Conservation (phyloP, 2,888 invertebrate genomes). For the Poecilus cupreus region DNA sequence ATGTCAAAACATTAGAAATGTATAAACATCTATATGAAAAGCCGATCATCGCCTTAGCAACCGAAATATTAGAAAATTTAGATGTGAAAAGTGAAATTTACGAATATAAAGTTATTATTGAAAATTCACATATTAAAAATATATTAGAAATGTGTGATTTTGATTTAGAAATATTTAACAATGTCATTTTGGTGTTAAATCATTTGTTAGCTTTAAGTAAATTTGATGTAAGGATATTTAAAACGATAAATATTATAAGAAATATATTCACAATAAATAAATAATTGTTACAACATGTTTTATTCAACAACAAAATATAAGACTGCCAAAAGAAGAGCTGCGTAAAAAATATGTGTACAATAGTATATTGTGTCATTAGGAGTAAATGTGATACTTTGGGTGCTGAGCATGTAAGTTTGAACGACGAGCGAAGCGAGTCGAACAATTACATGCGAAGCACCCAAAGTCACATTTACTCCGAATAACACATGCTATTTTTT, state of each 20-base stretch:
- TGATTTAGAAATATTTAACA: not conserved
- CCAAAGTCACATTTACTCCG: too few relatives aligned
- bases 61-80: not conserved
- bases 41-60: not conserved
- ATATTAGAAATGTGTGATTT: not conserved
- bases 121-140: not conserved
- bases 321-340: too few relatives aligned
- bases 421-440: too few relatives aligned
- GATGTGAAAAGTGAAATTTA: not conserved
- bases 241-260: not conserved
- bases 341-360: too few relatives aligned
- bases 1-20: not conserved
- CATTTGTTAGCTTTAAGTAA: not conserved
- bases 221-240: conserved; percentile 3
- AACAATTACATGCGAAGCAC: too few relatives aligned
- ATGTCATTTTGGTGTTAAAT: not conserved
- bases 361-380: too few relatives aligned
- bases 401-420: too few relatives aligned
- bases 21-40: not conserved
- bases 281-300: too few relatives aligned
- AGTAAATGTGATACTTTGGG: too few relatives aligned
- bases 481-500: too few relatives aligned
- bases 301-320: too few relatives aligned
- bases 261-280: not conserved
- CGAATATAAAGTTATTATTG: not conserved